phyloP scores from a whole-genome alignment of 2,797 vertebrate species.

The Choloepus didactylus region DNA sequence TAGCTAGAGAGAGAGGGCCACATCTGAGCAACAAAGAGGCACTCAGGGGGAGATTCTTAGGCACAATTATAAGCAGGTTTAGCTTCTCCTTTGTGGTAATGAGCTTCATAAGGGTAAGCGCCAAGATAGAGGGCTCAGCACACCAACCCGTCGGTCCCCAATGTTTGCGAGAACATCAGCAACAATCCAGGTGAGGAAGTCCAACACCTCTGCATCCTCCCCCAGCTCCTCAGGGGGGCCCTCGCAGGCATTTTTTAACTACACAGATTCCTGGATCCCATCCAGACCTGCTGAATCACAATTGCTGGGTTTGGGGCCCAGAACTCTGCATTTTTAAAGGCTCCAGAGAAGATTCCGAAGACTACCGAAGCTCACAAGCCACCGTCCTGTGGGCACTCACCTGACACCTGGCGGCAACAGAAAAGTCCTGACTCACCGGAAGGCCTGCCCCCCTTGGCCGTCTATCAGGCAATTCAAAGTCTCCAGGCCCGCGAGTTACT shows the following conservation, averaged over 20 bases:
- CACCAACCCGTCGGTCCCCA: too few species aligned
- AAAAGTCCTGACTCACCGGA: conserved; percentile 57
- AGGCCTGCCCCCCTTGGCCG: conserved; percentile 49
- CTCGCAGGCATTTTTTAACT: not conserved
- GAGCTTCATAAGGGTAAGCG: too few species aligned
- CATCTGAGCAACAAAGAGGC: too few species aligned
- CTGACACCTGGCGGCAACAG: not conserved
- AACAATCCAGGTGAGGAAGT: too few species aligned
- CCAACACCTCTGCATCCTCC: too few species aligned
- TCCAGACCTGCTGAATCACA: not conserved
- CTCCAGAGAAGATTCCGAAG: not conserved
- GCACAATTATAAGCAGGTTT: too few species aligned
- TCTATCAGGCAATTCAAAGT: conserved; percentile 84
- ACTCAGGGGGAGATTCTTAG: too few species aligned
- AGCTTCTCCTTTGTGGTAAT: too few species aligned
- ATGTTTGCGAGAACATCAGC: too few species aligned
- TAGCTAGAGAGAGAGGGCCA: too few species aligned
- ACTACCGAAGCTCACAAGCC: not conserved
- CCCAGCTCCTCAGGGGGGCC: too few species aligned
- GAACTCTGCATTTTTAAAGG: not conserved
- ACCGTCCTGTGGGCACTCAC: rapidly evolving
- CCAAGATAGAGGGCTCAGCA: too few species aligned
- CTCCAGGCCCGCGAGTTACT: conserved; percentile 83
- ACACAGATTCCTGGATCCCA: not conserved
- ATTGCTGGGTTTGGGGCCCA: not conserved